Base-by-base conservation (phyloP, 2,888 invertebrate genomes). In the Apamea epomidion region DNA sequence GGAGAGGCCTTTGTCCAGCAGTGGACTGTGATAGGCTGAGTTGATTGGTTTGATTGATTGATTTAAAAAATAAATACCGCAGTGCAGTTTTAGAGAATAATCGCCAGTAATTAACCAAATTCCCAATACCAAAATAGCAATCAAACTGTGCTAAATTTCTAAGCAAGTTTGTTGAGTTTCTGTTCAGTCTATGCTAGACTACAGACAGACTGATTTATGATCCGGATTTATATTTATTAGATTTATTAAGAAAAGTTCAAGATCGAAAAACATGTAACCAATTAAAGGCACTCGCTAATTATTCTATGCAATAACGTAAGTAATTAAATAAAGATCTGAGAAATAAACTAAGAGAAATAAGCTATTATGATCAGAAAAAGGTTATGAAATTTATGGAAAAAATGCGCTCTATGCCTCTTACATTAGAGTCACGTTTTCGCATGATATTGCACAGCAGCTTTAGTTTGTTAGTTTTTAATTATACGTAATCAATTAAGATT, bases 211-310 rank as follows among this genome's bases (percentile, higher is more conserved):
- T 83, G 74, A 78, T 83, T 73, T 83, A 86, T 86, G 42, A 72
- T 75, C 7, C 16, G 7, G 42, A 65, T 16, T 78, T 72, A n/a
- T 37, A n/a, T 0, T 37, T 37, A 78, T 37, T 51, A 72, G n/a
- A 83, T 74, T 42, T 74, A n/a, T 29, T 60, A 74, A 32, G 18
- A 65, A 86, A 86, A 86, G 87, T 84, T 84, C 84, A 86, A 84
- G 87, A 78, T 42, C 83, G 42, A 65, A 69, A 62, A 70, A 69
- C 60, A 70, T 64, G 64, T 64, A 42, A 62, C 51, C 60, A 70
- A 62, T 78, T 67, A 51, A 8, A 60, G 51, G 87, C 58, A 78
- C 65, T 82, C 48, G 68, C 60, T 82, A 86, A 86, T 85, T 73
- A 81, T 73, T 64, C 14, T 21, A n/a, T 48, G 78, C 72, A 60